Conservation (phyloP, 2,888 invertebrate species). For the Cremastinae sp. region DNA sequence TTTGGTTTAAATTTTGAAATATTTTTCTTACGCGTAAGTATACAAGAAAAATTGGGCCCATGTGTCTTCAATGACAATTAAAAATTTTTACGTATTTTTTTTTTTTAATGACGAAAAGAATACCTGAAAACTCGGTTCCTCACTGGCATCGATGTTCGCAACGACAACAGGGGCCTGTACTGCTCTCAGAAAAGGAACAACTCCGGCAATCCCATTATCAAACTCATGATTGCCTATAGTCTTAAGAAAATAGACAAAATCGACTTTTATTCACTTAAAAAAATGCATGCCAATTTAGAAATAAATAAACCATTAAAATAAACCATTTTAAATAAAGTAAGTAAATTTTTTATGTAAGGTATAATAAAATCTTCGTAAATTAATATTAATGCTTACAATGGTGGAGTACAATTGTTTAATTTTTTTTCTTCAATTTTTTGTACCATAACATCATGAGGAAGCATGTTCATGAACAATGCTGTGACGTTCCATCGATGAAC, state of each 20-base stretch:
- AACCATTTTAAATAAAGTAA: too few relatives aligned
- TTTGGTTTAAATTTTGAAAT: constrained; percentile 1
- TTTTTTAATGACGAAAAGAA: constrained; percentile 3
- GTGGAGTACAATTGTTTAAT: too few relatives aligned
- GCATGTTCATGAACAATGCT: constrained; percentile 87
- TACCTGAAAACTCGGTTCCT: constrained; percentile 84
- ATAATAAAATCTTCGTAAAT: too few relatives aligned
- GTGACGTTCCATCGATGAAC: constrained; percentile 88
- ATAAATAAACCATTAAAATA: too few relatives aligned
- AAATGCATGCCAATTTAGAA: too few relatives aligned
- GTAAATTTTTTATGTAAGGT: too few relatives aligned
- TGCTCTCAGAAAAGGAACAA: constrained; percentile 86
- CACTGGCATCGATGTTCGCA: constrained; percentile 87
- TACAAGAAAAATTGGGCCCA: too few relatives aligned
- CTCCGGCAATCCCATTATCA: constrained; percentile 87
- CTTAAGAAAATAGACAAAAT: constrained; percentile 81
- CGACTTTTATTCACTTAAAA: too few relatives aligned
- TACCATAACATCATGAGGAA: constrained; percentile 90
- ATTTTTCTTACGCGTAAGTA: too few relatives aligned
- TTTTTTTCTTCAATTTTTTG: too few relatives aligned
- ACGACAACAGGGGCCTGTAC: constrained; percentile 87
- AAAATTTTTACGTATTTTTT: constrained; percentile 49
- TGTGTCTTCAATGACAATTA: too few relatives aligned
- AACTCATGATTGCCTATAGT: constrained; percentile 94
- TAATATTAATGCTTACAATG: too few relatives aligned